Conservation (phyloP, 2,113 vertebrate genomes). For the Sebastes fasciatus region DNA sequence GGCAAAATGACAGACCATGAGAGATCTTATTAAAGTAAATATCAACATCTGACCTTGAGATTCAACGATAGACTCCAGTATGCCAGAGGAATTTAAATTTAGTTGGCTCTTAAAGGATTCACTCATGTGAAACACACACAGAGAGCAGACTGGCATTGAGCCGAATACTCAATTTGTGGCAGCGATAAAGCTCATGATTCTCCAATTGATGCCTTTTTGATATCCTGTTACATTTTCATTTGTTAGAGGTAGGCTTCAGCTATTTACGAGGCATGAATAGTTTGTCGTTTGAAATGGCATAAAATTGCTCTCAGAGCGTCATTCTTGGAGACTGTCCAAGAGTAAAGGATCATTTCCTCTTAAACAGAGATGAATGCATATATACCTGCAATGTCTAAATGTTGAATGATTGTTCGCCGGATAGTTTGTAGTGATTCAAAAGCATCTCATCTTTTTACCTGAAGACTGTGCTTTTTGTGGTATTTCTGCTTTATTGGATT, state of each 20-base stretch:
- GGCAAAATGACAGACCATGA: background rate
- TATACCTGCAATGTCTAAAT: background rate
- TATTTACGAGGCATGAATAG: constrained; percentile 38
- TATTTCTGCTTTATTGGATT: background rate
- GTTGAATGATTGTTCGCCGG: background rate
- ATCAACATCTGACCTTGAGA: constrained; percentile 43
- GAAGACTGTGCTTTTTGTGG: background rate
- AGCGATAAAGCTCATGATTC: constrained; percentile 13
- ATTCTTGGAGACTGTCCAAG: constrained; percentile 11
- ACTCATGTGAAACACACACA: constrained; percentile 17
- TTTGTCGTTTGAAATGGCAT: constrained; percentile 38
- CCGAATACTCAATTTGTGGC: constrained; percentile 31
- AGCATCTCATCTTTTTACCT: constrained; percentile 2
- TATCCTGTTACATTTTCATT: constrained; percentile 2
- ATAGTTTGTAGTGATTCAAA: constrained; percentile 9
- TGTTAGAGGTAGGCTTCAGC: constrained; percentile 11
- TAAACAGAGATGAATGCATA: background rate
- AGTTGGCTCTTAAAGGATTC: constrained; percentile 11
- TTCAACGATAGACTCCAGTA: background rate
- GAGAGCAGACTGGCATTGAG: constrained; percentile 32
- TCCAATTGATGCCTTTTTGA: constrained; percentile 20
- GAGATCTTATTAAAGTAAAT: constrained; percentile 23
- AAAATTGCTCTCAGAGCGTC: constrained; percentile 21
- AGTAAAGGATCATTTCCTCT: constrained; percentile 23
- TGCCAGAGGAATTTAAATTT: constrained; percentile 21